Conservation (phyloP, 92 coral and sea anemone species). For the Phymanthus crucifer region DNA sequence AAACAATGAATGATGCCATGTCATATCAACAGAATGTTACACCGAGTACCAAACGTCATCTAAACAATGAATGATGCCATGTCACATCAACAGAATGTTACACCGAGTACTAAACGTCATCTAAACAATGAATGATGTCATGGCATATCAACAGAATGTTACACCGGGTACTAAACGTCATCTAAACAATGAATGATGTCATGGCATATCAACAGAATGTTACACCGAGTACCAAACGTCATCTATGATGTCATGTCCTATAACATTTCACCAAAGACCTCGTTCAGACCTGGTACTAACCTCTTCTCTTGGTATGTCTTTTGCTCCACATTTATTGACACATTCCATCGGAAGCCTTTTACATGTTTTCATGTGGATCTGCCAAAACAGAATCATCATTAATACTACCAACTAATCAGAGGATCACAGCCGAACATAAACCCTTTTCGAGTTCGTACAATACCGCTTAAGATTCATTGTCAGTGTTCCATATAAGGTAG, state of each 20-base stretch:
- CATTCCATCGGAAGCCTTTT: conserved; percentile 94
- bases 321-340: conserved; percentile 91
- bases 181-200: conserved; percentile 43
- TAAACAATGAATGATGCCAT: conserved; percentile 7
- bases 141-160: neutral
- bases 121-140: conserved; percentile 35
- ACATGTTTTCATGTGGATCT: conserved; percentile 94
- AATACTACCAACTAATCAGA: too few relatives aligned
- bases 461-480: too few relatives aligned
- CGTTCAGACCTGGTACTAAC: conserved; percentile 20
- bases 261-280: neutral
- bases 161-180: conserved; percentile 47
- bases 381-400: neutral
- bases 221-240: conserved; percentile 38
- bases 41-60: conserved; percentile 62
- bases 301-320: conserved; percentile 98
- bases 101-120: conserved; percentile 53
- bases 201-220: neutral
- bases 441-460: too few relatives aligned
- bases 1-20: neutral
- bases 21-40: neutral
- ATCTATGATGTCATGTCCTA: conserved; percentile 51
- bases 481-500: too few relatives aligned
- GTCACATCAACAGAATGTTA: neutral
- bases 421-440: too few relatives aligned